Conservation (phyloP, 92 coral and sea anemone species). For the Zoanthus solanderi region DNA sequence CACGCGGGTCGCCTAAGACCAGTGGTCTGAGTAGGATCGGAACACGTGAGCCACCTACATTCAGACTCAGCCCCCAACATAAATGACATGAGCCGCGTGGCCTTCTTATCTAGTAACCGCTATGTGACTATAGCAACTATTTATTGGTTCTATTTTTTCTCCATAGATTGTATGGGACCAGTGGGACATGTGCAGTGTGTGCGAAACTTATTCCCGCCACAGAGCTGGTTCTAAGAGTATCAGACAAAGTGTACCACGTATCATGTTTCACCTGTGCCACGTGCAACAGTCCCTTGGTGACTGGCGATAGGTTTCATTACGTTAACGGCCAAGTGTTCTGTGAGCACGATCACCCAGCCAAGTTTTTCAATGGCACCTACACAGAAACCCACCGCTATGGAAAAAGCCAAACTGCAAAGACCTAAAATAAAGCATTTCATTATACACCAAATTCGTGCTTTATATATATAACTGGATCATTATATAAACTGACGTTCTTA, state of each 20-base stretch:
- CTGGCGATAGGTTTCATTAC: conserved; percentile 66
- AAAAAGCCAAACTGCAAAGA: conserved; percentile 33
- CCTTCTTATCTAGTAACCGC: no score
- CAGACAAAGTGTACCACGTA: conserved; percentile 68
- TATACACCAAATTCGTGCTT: background rate
- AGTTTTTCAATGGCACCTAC: conserved; percentile 7
- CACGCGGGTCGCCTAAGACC: no score
- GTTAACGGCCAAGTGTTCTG: conserved; percentile 67
- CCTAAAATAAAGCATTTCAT: background rate
- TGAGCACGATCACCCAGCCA: conserved; percentile 56
- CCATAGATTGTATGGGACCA: conserved; percentile 65
- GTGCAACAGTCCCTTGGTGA: conserved; percentile 58
- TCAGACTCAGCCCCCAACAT: no score
- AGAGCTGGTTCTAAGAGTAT: conserved; percentile 65
- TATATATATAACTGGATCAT: background rate
- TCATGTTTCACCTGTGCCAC: conserved; percentile 66
- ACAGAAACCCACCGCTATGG: conserved; percentile 10
- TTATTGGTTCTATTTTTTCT: conserved; percentile 1
- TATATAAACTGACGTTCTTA: background rate
- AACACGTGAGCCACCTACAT: no score
- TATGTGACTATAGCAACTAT: no score
- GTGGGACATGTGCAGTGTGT: conserved; percentile 71
- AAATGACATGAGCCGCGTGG: no score
- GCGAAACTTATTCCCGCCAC: conserved; percentile 66
- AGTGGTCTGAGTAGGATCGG: no score